Evolutionary conservation across 2,113 vertebrate species (phyloP).

Genomic region (Petromus typicus): DNA sequence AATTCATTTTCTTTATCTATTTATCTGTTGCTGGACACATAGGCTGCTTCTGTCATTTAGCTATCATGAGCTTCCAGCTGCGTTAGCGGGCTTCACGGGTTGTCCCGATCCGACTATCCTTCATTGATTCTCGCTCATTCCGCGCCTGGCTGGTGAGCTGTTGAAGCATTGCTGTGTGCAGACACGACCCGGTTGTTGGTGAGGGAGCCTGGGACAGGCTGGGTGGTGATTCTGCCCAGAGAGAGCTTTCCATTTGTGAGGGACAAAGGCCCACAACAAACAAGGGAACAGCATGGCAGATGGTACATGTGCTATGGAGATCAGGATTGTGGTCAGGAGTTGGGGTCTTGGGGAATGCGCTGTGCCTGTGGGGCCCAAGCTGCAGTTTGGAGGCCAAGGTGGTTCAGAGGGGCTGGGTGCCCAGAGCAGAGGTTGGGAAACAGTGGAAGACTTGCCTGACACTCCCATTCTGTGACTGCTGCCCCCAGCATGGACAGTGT

Average conservation of each 20-base stretch:
- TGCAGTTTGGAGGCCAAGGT: background rate
- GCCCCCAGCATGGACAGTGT: background rate
- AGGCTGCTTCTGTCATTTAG: background rate
- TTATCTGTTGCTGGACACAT: background rate
- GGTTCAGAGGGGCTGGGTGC: background rate
- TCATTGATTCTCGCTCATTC: background rate
- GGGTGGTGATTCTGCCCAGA: background rate
- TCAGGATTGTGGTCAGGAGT: background rate
- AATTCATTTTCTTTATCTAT: background rate
- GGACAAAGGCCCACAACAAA: background rate
- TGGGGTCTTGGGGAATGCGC: background rate
- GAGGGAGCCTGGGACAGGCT: background rate
- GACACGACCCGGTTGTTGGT: background rate
- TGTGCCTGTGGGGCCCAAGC: background rate
- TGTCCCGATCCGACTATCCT: background rate
- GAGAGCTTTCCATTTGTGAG: background rate
- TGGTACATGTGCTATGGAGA: background rate
- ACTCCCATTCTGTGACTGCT: background rate
- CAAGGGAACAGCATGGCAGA: background rate
- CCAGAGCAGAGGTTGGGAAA: background rate
- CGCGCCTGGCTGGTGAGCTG: background rate
- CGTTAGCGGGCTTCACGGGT: background rate
- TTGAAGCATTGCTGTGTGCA: background rate
- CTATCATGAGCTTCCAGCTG: background rate
- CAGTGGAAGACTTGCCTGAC: background rate